phyloP scores from a whole-genome alignment of 2,113 vertebrate genomes.

The Ophthalmolycus amberensis region DNA sequence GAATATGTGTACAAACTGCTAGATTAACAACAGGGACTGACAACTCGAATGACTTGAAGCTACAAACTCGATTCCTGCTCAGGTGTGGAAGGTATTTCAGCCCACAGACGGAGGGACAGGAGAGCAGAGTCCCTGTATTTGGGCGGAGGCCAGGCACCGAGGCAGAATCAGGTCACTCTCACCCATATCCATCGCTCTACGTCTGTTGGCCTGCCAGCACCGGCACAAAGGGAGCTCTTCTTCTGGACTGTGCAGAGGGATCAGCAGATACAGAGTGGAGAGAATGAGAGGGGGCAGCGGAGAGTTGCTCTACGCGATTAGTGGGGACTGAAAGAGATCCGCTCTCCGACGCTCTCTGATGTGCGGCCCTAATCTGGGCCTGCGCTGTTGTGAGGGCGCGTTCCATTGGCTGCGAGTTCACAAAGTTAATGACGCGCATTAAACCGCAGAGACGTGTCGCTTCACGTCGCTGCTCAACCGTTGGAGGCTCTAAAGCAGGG shows the following conservation, averaged over 20 bases:
- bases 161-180: conserved; percentile 83
- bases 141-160: conserved; percentile 70
- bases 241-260: conserved; percentile 72
- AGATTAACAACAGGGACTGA: background rate
- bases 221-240: conserved; percentile 79
- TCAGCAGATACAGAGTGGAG: conserved; percentile 69
- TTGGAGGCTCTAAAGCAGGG: conserved; percentile 18
- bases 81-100: conserved; percentile 28
- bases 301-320: conserved; percentile 74
- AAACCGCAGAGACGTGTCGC: conserved; percentile 31
- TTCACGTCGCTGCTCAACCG: conserved; percentile 38
- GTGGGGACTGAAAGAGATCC: conserved; percentile 69
- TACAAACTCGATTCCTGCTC: conserved; percentile 8
- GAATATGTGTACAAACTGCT: background rate
- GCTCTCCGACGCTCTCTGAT: conserved; percentile 72
- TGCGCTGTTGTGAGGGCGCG: conserved; percentile 42
- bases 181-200: conserved; percentile 76
- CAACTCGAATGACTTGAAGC: background rate
- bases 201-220: conserved; percentile 74
- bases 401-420: conserved; percentile 61
- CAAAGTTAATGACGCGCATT: conserved; percentile 69
- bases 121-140: conserved; percentile 63
- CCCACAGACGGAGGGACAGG: conserved; percentile 54
- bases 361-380: conserved; percentile 74
- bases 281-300: conserved; percentile 60